phyloP scores from a whole-genome alignment of 2,888 invertebrate species.

The Lepas anatifera region DNA sequence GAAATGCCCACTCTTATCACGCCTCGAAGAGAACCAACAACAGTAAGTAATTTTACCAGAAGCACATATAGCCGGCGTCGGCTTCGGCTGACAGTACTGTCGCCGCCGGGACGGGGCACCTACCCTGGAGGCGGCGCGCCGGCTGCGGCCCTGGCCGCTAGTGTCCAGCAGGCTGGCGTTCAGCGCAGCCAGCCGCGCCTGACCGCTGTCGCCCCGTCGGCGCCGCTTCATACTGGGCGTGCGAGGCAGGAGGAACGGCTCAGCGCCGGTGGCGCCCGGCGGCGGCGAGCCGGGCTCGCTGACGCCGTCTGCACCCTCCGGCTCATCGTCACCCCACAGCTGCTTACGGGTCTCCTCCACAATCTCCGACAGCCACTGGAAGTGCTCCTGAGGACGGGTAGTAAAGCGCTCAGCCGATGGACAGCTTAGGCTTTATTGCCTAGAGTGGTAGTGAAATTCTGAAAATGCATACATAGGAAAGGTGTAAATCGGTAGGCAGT shows the following conservation, averaged over 20 bases:
- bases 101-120: background rate
- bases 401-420: no score
- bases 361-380: slow-evolving; percentile 2
- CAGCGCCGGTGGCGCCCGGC: background rate
- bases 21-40: no score
- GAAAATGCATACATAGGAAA: no score
- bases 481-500: no score
- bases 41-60: no score
- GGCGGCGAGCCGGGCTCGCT: background rate
- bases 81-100: no score
- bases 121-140: background rate
- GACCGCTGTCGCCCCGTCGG: background rate
- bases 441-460: no score
- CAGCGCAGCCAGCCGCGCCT: background rate
- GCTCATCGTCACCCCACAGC: background rate
- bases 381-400: slow-evolving; percentile 11
- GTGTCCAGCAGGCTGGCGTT: background rate
- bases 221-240: slow-evolving; percentile 8
- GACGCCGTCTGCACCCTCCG: background rate
- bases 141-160: background rate
- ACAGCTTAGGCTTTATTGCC: no score
- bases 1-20: no score
- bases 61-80: no score
- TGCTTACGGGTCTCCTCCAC: slow-evolving; percentile 1
- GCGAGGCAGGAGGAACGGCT: slow-evolving; percentile 4